Percentiles rank a stretch among this genome's conserved stretches.
Conservation (phyloP, 1,140 invertebrate species). For the Drosophila micromelanica region DNA sequence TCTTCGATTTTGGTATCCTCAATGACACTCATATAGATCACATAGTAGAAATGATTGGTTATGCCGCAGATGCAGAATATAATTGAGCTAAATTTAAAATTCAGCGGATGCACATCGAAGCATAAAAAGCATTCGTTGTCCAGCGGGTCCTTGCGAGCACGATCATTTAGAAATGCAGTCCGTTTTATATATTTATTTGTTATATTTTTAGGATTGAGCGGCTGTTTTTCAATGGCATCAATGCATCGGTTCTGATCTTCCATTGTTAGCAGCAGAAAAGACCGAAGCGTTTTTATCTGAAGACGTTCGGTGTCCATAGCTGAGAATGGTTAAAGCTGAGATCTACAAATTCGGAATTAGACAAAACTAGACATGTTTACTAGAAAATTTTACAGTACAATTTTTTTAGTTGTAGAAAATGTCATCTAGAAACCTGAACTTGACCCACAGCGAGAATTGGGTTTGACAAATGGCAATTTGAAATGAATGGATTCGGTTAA, state of each 20-base stretch:
- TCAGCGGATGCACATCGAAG: conserved; percentile 36
- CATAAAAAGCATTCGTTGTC: conserved; percentile 44
- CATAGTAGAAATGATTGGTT: conserved; percentile 22
- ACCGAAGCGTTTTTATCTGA: conserved; percentile 10
- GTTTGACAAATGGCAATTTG: conserved; percentile 7
- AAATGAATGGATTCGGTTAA: conserved; percentile 33
- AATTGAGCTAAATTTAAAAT: conserved; percentile 24
- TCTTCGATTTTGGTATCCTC: conserved; percentile 32
- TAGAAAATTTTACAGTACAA: not conserved
- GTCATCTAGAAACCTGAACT: conserved; percentile 22
- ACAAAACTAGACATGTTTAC: conserved; percentile 1
- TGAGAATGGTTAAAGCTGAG: not conserved
- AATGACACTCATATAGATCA: conserved; percentile 38
- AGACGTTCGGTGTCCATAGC: conserved; percentile 5
- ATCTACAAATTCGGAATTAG: not conserved
- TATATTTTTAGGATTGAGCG: conserved; percentile 18
- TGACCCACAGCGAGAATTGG: conserved; percentile 36
- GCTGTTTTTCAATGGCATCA: not conserved
- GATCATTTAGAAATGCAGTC: not conserved
- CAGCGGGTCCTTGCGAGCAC: not conserved
- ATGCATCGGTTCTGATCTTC: conserved; percentile 13
- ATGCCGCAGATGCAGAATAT: conserved; percentile 45
- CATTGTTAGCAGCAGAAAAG: conserved; percentile 13
- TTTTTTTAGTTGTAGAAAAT: not conserved
- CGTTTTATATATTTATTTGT: conserved; percentile 48